A percentile compares a stretch with the other conserved stretches of the same genome.
Conservation (phyloP, 2,888 invertebrate species). For the Xanthorhoe spadicearia region DNA sequence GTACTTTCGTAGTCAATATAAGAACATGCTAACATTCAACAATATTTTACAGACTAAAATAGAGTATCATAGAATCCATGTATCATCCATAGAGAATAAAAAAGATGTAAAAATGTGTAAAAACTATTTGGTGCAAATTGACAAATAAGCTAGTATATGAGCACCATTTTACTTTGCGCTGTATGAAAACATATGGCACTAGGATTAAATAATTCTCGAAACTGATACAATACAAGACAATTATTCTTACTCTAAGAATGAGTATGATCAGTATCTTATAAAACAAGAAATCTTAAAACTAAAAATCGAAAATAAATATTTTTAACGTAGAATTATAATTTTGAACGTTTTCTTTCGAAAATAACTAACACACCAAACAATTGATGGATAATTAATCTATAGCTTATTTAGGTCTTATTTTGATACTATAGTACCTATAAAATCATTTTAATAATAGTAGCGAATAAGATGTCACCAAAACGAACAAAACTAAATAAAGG, state of each 20-base stretch:
- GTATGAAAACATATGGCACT: constrained; percentile 28
- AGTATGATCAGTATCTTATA: constrained; percentile 30
- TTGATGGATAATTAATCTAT: background rate
- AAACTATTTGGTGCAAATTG: constrained; percentile 21
- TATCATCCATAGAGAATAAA: constrained; percentile 27
- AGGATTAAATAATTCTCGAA: constrained; percentile 8
- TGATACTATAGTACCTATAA: background rate
- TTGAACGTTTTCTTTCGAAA: constrained; percentile 1
- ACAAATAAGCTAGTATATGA: constrained; percentile 22
- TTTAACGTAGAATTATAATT: background rate
- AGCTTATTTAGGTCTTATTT: background rate
- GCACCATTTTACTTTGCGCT: constrained; percentile 36
- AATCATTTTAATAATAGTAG: too few relatives aligned
- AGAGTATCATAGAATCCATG: constrained; percentile 32
- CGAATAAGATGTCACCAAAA: too few relatives aligned
- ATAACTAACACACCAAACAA: background rate
- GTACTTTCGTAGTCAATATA: background rate
- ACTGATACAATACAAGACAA: constrained; percentile 25
- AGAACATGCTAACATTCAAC: constrained; percentile 24
- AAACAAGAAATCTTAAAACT: constrained; percentile 30
- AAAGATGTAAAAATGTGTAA: constrained; percentile 4
- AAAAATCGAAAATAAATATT: constrained; percentile 34
- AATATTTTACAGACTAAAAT: constrained; percentile 10
- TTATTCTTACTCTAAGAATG: constrained; percentile 33
- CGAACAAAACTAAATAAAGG: too few relatives aligned